Conservation (phyloP, 1,140 invertebrate species). For the Elymnias hypermnestra region DNA sequence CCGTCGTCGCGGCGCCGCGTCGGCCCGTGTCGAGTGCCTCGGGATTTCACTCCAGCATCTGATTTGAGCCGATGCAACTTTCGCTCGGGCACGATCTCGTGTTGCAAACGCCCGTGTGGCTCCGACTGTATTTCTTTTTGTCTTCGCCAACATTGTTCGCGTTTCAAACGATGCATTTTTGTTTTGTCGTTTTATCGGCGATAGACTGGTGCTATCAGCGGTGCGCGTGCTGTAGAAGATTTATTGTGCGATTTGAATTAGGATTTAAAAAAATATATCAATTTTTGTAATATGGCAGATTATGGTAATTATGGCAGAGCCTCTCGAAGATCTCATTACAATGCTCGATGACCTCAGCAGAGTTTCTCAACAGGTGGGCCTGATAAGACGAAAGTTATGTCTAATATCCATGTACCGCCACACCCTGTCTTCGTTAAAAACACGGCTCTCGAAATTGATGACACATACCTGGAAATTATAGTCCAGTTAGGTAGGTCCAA, state of each 20-base stretch:
- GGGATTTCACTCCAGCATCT: slow-evolving; percentile 56
- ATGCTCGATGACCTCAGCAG: too few relatives aligned
- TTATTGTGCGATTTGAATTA: slow-evolving; percentile 10
- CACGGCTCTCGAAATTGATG: too few relatives aligned
- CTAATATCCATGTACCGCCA: too few relatives aligned
- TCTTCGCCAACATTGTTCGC: slow-evolving; percentile 39
- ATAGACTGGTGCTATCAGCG: slow-evolving; percentile 24
- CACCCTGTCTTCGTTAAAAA: too few relatives aligned
- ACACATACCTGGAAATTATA: too few relatives aligned
- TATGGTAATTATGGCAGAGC: too few relatives aligned
- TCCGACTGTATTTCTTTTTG: slow-evolving; percentile 40
- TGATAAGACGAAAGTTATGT: too few relatives aligned
- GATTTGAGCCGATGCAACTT: slow-evolving; percentile 56
- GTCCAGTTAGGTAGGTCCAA: too few relatives aligned
- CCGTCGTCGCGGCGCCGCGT: slow-evolving; percentile 40
- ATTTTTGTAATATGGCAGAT: too few relatives aligned
- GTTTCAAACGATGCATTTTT: slow-evolving; percentile 34
- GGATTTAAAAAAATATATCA: slow-evolving; percentile 5
- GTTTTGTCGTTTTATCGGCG: slow-evolving; percentile 25
- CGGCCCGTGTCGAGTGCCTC: slow-evolving; percentile 43
- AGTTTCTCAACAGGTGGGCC: too few relatives aligned
- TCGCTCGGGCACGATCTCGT: slow-evolving; percentile 55
- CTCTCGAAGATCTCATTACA: too few relatives aligned
- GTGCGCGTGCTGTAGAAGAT: slow-evolving; percentile 21
- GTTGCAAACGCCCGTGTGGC: slow-evolving; percentile 24